Evolutionary conservation across 2,113 vertebrate genomes (phyloP), one percentile per base, ranked within the genome.

Genomic region (Megaleporinus macrocephalus): DNA sequence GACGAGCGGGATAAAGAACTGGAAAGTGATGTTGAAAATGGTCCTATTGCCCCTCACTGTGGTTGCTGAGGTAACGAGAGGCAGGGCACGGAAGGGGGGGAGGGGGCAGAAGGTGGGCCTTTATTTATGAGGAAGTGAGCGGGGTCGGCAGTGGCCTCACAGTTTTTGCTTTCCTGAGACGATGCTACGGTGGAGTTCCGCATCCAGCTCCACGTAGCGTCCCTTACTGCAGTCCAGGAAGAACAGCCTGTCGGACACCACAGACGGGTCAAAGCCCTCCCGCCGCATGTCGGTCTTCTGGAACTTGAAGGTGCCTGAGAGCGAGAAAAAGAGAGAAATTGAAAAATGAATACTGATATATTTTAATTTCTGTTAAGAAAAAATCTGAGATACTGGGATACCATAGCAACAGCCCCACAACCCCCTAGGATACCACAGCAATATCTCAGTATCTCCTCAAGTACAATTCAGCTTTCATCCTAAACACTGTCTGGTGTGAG

Each of bases 301-400:
- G 90, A 98, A 97, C 89, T 99, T 99, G 88, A 96, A 99, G 27
- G 98, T 99, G 85, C 96, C 98, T 99, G 89, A 20, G 61, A 66
- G 0, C 47, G 0, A 78, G 13, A 44, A 44, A 44, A 9, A 44
- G 41, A 44, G 41, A 44, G 11, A 9, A 4, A 44, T 36, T 3
- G 36, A 44, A 44, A 10, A 44, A 44, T 5, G 1, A 5, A 44
- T 44, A 44, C 41, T 11, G 10, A 7, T 7, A 36, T 36, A 7
- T n/a, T n/a, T n/a, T n/a, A n/a, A n/a, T n/a, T n/a, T n/a, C n/a
- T n/a, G n/a, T n/a, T n/a, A n/a, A n/a, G n/a, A n/a, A n/a, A n/a
- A n/a, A n/a, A n/a, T n/a, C n/a, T n/a, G n/a, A n/a, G n/a, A n/a
- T n/a, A n/a, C n/a, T n/a, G 5, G 10, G 10, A 44, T 11, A 44